Evolutionary conservation across 2,113 vertebrate species (phyloP).

Genomic region (Epinephelus fuscoguttatus): DNA sequence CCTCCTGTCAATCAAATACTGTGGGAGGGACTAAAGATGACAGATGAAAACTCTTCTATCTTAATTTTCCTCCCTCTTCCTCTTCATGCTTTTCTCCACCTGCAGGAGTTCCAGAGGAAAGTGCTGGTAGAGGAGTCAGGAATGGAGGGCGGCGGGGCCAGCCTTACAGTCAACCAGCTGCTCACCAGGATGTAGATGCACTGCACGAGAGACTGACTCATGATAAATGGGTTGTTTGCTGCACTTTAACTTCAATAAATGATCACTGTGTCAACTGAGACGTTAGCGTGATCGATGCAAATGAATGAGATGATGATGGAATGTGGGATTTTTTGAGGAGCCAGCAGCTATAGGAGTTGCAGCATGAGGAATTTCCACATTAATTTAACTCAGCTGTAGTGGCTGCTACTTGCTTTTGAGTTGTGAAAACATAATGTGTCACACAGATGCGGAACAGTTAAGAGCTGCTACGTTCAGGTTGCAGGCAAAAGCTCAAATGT

Average conservation of each 20-base stretch:
- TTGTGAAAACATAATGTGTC: background rate
- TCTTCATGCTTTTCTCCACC: background rate
- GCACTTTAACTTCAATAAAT: conserved; percentile 28
- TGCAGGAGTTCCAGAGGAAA: conserved; percentile 80
- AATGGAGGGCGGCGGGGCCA: conserved; percentile 27
- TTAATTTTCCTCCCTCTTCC: background rate
- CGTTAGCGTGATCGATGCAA: background rate
- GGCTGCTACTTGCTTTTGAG: background rate
- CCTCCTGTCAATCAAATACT: background rate
- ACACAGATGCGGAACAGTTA: background rate
- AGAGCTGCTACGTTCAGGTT: background rate
- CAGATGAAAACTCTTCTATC: background rate
- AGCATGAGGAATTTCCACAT: background rate
- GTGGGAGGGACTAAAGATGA: background rate
- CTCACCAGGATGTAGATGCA: conserved; percentile 69
- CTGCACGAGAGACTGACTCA: background rate
- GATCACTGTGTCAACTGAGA: background rate
- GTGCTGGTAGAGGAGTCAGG: conserved; percentile 74
- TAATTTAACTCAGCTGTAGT: too few species aligned
- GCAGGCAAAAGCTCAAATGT: too few species aligned
- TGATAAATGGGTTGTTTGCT: background rate
- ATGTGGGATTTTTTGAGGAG: background rate
- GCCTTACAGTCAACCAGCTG: conserved; percentile 42
- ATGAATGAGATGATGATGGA: background rate
- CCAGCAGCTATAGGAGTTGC: background rate